These are phyloP conservation scores for Erpobdella octoculata DNA, from an alignment of 2,888 invertebrate genomes.

Conservation along the genomic window DNA sequence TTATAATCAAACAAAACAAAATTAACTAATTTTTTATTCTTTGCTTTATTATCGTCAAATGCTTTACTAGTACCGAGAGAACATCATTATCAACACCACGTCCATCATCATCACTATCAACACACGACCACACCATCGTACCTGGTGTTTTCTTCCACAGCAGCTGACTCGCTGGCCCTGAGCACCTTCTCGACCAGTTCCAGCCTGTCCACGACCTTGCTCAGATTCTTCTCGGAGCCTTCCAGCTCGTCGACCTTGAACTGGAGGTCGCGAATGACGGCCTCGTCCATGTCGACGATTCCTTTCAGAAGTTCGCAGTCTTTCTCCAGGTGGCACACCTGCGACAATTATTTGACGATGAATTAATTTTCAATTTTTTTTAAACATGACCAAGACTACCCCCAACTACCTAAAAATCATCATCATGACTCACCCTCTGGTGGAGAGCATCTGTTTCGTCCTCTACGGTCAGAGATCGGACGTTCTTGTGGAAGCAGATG, in stretches of 20 bases:
- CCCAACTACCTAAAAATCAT: neutral
- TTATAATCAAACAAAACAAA: neutral
- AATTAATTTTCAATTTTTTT: neutral
- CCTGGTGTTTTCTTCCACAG: slow-evolving; percentile 16
- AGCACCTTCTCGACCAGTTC: neutral
- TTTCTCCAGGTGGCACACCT: slow-evolving; percentile 23
- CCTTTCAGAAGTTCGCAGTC: slow-evolving; percentile 9
- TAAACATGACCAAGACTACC: too few relatives aligned
- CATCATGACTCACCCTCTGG: neutral
- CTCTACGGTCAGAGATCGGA: slow-evolving; percentile 14
- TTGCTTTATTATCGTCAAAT: neutral
- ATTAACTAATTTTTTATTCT: neutral
- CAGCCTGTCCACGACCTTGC: neutral
- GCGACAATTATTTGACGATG: neutral
- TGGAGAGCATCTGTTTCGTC: slow-evolving; percentile 10
- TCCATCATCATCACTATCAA: neutral
- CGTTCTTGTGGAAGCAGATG: slow-evolving; percentile 6
- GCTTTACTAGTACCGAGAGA: neutral
- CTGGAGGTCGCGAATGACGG: slow-evolving; percentile 16
- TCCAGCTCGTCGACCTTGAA: slow-evolving; percentile 13
- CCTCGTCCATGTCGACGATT: slow-evolving; percentile 20
- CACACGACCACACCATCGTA: neutral
- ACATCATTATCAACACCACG: neutral
- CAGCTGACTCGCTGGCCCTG: neutral
- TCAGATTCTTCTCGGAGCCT: slow-evolving; percentile 11